phyloP scores from a whole-genome alignment of 2,113 vertebrate species.

The Antennarius striatus region DNA sequence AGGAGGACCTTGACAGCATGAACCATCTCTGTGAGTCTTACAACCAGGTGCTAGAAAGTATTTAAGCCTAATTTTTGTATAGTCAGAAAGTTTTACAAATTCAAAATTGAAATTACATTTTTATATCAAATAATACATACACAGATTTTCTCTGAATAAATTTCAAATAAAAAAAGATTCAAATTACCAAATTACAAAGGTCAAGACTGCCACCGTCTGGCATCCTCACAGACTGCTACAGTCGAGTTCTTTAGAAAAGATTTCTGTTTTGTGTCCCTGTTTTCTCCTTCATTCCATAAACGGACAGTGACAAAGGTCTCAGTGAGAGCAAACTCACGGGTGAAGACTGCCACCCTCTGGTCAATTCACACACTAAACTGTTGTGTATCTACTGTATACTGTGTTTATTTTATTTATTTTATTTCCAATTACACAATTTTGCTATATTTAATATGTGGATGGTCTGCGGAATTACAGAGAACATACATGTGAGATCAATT shows the following conservation, averaged over 20 bases:
- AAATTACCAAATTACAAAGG: background rate
- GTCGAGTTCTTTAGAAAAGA: constrained; percentile 4
- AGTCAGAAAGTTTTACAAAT: background rate
- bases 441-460: background rate
- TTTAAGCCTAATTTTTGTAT: background rate
- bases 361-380: background rate
- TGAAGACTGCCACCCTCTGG: constrained; percentile 79
- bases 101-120: too few relatives aligned
- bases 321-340: constrained; percentile 17
- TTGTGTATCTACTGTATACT: background rate
- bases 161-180: background rate
- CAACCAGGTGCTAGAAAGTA: constrained; percentile 13
- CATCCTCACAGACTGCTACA: background rate
- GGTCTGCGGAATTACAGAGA: background rate
- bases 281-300: constrained; percentile 27
- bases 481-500: too few relatives aligned
- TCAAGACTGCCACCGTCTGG: background rate
- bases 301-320: constrained; percentile 13
- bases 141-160: too few relatives aligned
- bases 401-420: background rate
- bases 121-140: too few relatives aligned
- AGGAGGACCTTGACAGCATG: constrained; percentile 49
- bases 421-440: background rate
- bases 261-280: constrained; percentile 27
- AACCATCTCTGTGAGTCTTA: constrained; percentile 7